phyloP scores from a whole-genome alignment of 2,797 vertebrate genomes.

The Hydrophis major region DNA sequence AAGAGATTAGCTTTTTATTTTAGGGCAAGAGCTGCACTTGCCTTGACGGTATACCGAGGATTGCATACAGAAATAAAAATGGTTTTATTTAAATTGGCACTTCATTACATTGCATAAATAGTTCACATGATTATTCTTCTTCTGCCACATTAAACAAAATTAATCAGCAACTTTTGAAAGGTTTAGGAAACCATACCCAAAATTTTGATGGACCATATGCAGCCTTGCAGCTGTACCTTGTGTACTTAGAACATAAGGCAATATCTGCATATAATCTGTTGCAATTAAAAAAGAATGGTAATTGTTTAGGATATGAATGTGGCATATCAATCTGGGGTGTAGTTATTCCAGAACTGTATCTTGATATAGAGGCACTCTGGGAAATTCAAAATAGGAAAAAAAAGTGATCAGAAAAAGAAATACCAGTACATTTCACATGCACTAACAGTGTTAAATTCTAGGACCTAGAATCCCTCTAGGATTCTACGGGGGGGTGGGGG shows the following conservation, averaged over 20 bases:
- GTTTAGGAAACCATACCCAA: background rate
- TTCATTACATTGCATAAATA: too few species aligned
- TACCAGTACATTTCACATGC: background rate
- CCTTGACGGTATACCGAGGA: too few species aligned
- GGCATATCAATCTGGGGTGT: background rate
- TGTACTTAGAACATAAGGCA: background rate
- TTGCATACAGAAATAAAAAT: too few species aligned
- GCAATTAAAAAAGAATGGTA: background rate
- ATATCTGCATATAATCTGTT: background rate
- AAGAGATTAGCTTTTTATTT: too few species aligned
- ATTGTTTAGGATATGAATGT: background rate
- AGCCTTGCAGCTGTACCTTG: background rate
- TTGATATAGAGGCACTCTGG: background rate
- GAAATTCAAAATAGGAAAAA: background rate
- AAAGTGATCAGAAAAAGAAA: background rate
- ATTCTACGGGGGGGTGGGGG: background rate
- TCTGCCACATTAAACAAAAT: too few species aligned
- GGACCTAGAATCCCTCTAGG: background rate
- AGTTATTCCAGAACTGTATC: background rate
- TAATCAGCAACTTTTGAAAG: too few species aligned
- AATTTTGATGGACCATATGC: background rate
- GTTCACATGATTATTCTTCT: too few species aligned
- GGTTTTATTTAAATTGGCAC: too few species aligned
- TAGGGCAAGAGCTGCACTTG: too few species aligned
- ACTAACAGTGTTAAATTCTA: background rate